Base-by-base conservation (phyloP, 2,797 vertebrate genomes). In the Basileuterus tristriatus region DNA sequence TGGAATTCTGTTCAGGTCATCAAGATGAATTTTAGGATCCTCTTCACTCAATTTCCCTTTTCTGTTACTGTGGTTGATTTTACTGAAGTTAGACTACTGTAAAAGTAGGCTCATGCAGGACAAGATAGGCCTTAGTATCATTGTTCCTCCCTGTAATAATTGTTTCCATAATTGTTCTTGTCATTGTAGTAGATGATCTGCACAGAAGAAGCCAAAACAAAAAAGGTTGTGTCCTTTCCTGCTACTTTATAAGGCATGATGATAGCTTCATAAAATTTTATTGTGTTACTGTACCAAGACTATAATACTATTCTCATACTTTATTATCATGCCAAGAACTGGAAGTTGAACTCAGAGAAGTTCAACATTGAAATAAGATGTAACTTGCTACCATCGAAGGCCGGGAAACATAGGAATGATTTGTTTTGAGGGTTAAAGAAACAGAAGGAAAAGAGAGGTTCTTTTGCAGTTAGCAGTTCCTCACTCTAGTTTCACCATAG, bases 201-300 rank as follows among this genome's bases (percentile, higher is more conserved):
- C 76, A 91, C 81, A 92, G 82, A 87, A 74, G 60, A 55, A 55
- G 14, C 21, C 22, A n/a, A 56, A 56, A 56, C n/a, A n/a, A 8
- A 32, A 36, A 36, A 22, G 23, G 44, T 87, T 89, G 39, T 91
- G 79, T 96, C 95, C 94, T 95, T 92, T 94, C 82, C 76, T 91
- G 75, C 62, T 88, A 85, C 72, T 97, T 96, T 96, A 93, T 93
- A 97, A 93, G 89, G 94, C 92, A 63, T 95, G 91, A 85, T 83
- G 84, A 93, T 83, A 83, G 91, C 84, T 93, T 92, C 90, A 92
- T 94, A 96, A 96, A 95, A 94, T 94, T 95, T 96, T 94, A 96
- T 94, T 81, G 74, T 65, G 76, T 83, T 88, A 94, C 96, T 94
- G 71, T 65, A 86, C 62, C 58, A 78, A 81, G 72, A 85, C 62